Evolutionary conservation across 1,140 invertebrate species (phyloP), one percentile per base, ranked within the genome.

Genomic region (Drosophila bocqueti): DNA sequence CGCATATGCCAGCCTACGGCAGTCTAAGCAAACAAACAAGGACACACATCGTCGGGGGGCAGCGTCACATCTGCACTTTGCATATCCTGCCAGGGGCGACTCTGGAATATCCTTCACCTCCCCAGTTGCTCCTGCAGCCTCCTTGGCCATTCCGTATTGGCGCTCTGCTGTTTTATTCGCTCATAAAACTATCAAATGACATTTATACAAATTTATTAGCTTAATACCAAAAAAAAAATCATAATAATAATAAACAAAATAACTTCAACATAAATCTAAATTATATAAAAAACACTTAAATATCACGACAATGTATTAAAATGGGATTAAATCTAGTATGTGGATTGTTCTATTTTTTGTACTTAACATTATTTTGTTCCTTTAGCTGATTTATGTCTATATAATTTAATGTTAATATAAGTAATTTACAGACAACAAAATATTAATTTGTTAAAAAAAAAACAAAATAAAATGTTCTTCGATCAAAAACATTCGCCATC

Each of bases 161-260:
- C 18, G 26, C 36, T 50, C 46, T 60, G 63, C 77, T 75, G 49
- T 81, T 78, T 75, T 73, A 82, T 86, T 49, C 52, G 65, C 57
- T 68, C 78, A 89, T 89, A 79, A 81, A 89, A 89, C 63, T 77
- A 62, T 89, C 81, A 89, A 65, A 84, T 65, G 62, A 68, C 72
- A 64, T 76, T 79, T 76, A 67, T n/a, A 50, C 47, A n/a, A 61
- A 78, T 76, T 82, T 86, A 80, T 77, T 80, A 58, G 57, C 13
- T 24, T 8, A 29, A 42, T 31, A 54, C 50, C 36, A 31, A 15
- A 29, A 36, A 36, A 43, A 38, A 43, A 3, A 24, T 24, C 2
- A 24, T 24, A 24, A 26, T 13, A 16, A 21, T 10, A 15, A 47
- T 47, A 47, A 47, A 47, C 24, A 34, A 16, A 49, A n/a, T 26